Conservation (phyloP, 2,797 vertebrate species). For the Trachurus trachurus region DNA sequence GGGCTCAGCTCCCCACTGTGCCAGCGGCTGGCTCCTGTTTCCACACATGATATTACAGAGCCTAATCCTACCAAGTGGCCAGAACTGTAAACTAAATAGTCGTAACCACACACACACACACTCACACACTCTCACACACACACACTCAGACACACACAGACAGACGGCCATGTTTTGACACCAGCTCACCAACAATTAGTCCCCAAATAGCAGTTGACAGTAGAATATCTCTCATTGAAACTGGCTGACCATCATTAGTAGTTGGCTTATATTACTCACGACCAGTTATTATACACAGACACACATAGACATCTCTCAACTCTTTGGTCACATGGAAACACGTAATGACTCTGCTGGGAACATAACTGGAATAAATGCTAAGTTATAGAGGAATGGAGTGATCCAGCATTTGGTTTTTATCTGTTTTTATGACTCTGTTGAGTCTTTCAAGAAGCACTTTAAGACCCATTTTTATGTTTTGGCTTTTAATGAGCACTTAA, state of each 20-base stretch:
- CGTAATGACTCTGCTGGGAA: constrained; percentile 21
- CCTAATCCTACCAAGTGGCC: constrained; percentile 79
- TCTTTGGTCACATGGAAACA: constrained; percentile 53
- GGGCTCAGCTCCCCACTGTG: constrained; percentile 73
- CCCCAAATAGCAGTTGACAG: constrained; percentile 76
- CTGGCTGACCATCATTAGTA: constrained; percentile 69
- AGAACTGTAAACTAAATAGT: constrained; percentile 81
- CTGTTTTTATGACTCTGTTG: background rate
- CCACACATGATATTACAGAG: constrained; percentile 78
- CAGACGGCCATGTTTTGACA: constrained; percentile 72
- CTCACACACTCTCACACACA: constrained; percentile 29
- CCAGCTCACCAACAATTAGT: constrained; percentile 78
- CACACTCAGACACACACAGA: constrained; percentile 25
- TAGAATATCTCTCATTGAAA: constrained; percentile 75
- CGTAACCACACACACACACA: constrained; percentile 63
- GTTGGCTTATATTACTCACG: constrained; percentile 67
- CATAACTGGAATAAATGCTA: constrained; percentile 39
- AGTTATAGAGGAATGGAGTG: constrained; percentile 14
- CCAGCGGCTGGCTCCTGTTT: constrained; percentile 80
- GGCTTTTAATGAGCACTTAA: too few relatives aligned
- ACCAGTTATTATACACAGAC: constrained; percentile 39
- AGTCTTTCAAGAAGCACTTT: too few relatives aligned
- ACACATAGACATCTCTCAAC: constrained; percentile 25
- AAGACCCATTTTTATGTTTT: too few relatives aligned
- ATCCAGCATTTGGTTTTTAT: constrained; percentile 24